Conservation (phyloP, 2,113 vertebrate genomes). For the Epinephelus moara region DNA sequence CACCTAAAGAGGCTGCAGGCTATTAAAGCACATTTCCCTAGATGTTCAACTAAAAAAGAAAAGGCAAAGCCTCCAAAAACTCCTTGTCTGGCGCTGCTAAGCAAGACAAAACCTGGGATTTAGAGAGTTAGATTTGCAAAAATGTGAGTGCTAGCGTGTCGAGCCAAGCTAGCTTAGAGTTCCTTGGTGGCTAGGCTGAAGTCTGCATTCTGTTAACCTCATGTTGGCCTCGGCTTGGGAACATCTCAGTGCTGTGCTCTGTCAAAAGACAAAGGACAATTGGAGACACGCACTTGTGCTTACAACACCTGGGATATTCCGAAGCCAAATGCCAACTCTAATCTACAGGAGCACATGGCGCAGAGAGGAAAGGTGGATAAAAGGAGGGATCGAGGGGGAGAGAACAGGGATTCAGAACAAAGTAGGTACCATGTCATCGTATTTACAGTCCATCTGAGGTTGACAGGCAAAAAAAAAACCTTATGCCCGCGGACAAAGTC, state of each 20-base stretch:
- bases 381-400: slow-evolving; percentile 42
- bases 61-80: slow-evolving; percentile 50
- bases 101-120: slow-evolving; percentile 70
- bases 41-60: slow-evolving; percentile 58
- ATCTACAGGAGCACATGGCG: slow-evolving; percentile 57
- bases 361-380: slow-evolving; percentile 48
- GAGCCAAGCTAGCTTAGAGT: slow-evolving; percentile 66
- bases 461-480: slow-evolving; percentile 34
- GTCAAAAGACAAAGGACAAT: slow-evolving; percentile 68
- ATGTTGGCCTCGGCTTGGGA: slow-evolving; percentile 39
- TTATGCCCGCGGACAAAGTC: slow-evolving; percentile 39
- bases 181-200: slow-evolving; percentile 59
- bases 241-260: slow-evolving; percentile 31
- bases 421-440: slow-evolving; percentile 59
- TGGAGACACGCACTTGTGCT: slow-evolving; percentile 41
- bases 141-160: slow-evolving; percentile 46
- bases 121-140: slow-evolving; percentile 66
- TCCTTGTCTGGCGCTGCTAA: slow-evolving; percentile 67
- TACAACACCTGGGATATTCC: slow-evolving; percentile 44
- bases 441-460: slow-evolving; percentile 62
- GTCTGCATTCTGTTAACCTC: slow-evolving; percentile 58
- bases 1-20: slow-evolving; percentile 64
- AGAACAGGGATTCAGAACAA: slow-evolving; percentile 52
- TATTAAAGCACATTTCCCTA: slow-evolving; percentile 67
- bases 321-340: slow-evolving; percentile 55